Evolutionary conservation across 2,888 invertebrate species (phyloP), one percentile per base, ranked within the genome.

Genomic region (Arenicola marina): DNA sequence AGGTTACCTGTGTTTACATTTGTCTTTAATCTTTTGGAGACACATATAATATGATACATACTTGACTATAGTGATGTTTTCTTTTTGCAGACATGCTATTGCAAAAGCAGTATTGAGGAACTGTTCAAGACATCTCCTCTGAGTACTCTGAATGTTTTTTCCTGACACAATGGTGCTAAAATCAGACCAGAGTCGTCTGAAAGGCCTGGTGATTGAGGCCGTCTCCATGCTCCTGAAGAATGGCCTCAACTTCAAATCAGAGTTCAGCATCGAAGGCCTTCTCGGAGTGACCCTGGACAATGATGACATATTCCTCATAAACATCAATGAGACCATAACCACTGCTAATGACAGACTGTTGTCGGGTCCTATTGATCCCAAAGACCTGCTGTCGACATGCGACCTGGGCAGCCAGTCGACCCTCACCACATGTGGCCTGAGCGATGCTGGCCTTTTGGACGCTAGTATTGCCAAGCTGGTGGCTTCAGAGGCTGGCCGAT

Each of bases 271-370:
- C 15, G 66, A 68, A 44, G 68, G 66, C 3, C 66, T 68, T 3
- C 60, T 68, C 28, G 68, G 68, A 15, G 61, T 68, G 32, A 68
- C 68, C 34, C 48, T 68, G 29, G 68, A 68, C 63, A 59, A 66
- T 18, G 46, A 67, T 43, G 68, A 66, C 28, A 56, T 68, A 24
- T 61, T 68, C 34, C 59, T 68, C 18, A 56, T 68, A n/a, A 68
- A 68, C 56, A 68, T 68, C 56, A 65, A 65, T 31, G 62, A 68
- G 46, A 66, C 60, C 4, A 48, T 68, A 7, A 53, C n/a, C 48
- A 48, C 7, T 24, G 26, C 7, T 24, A 11, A 24, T n/a, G 18
- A n/a, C 26, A 24, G 48, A 11, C n/a, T 21, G 15, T 11, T 38
- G 11, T 38, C 11, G 11, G 26, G 7, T 24, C 7, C n/a, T 7